Evolutionary conservation across 2,888 invertebrate species (phyloP), one percentile per base, ranked within the genome.

Genomic region (Tipula helvola): DNA sequence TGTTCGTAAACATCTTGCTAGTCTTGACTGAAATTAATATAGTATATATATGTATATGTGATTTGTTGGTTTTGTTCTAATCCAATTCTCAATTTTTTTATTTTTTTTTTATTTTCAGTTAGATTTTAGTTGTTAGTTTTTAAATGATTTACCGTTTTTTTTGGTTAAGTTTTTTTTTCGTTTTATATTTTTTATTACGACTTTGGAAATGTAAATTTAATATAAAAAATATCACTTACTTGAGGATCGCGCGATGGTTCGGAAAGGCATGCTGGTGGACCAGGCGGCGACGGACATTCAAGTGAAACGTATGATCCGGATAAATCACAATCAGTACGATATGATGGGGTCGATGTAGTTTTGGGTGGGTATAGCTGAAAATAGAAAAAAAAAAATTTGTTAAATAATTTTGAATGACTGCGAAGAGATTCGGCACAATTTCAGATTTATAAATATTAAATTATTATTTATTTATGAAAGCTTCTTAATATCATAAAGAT

Each of bases 1-100:
- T 86, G 91, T 91, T 89, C 92, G 91, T 88, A 93, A 90, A 89
- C 91, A 92, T 89, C 92, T 91, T 89, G 88, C 89, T 83, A 90
- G 89, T 86, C 90, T 89, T 84, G 90, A 90, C 89, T 90, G 88
- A 87, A 88, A 87, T 86, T 47, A 71, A 71, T 71, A 71, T 71
- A 71, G 71, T 71, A 71, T 71, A 28, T 85, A 5, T 85, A 84
- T 87, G 18, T 83, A 83, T 42, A 42, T 84, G 42, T 36, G 83
- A 84, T 28, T 28, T 83, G 42, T 28, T 83, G 47, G 39, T 44
- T 36, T 10, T 41, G 44, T 84, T 83, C 28, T 42, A 39, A 83
- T 71, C 71, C 71, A 71, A 71, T 71, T 71, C 28, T 57, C 52
- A 86, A 36, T 86, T 18, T 47, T 16, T 86, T 39, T 3, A 16